Evolutionary conservation across 2,113 vertebrate species (phyloP).

Genomic region (Antigone vipio): DNA sequence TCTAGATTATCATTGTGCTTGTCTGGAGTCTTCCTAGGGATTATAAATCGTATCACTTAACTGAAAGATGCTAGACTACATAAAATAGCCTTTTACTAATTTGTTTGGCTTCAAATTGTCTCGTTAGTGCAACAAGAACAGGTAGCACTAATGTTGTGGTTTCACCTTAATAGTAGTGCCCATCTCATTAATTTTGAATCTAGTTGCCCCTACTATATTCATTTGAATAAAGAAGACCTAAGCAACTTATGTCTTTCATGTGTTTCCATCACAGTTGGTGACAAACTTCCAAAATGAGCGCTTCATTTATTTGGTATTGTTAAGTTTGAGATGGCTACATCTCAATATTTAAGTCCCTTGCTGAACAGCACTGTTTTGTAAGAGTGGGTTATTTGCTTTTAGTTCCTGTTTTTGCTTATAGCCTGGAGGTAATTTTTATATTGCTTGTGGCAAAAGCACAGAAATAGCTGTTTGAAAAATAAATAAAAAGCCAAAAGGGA

Average conservation of each 20-base stretch:
- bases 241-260: not conserved
- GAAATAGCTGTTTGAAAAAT: not conserved
- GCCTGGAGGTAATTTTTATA: not conserved
- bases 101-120: not conserved
- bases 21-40: not conserved
- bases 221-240: not conserved
- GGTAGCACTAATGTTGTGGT: not conserved
- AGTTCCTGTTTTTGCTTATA: not conserved
- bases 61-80: not conserved
- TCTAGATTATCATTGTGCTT: not conserved
- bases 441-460: not conserved
- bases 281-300: not conserved
- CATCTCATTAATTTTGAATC: not conserved
- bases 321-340: not conserved
- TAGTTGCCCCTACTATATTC: not conserved
- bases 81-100: not conserved
- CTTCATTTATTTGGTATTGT: not conserved
- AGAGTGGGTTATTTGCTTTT: not conserved
- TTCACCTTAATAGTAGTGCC: not conserved
- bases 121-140: not conserved
- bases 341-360: not conserved
- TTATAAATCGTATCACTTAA: not conserved
- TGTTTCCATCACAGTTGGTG: not conserved
- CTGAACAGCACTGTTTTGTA: not conserved
- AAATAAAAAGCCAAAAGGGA: not conserved